phyloP scores from a whole-genome alignment of 2,888 invertebrate species.

The Patella depressa region DNA sequence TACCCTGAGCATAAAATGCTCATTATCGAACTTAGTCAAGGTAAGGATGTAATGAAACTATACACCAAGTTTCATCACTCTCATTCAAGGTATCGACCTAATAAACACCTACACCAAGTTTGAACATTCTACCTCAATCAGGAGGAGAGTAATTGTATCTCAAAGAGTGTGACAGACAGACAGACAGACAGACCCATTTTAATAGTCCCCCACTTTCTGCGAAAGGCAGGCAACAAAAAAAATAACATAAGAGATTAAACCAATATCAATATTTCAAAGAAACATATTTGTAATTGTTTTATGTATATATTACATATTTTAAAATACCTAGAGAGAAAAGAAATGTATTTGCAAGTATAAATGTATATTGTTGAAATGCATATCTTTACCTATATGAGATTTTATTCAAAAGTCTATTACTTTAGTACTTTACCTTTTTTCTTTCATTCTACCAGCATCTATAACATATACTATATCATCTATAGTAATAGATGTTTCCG shows the following conservation, averaged over 20 bases:
- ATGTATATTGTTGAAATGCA: slow-evolving; percentile 20
- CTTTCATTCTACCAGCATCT: slow-evolving; percentile 87
- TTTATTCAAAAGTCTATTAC: neutral
- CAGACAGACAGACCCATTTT: too few species aligned
- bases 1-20: too few species aligned
- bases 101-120: too few species aligned
- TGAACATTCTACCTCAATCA: too few species aligned
- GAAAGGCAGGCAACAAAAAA: too few species aligned
- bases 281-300: neutral
- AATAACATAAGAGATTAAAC: neutral
- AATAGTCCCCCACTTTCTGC: too few species aligned
- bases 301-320: neutral
- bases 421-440: slow-evolving; percentile 73
- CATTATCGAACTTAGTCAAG: too few species aligned
- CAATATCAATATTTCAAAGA: neutral
- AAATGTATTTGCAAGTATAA: neutral
- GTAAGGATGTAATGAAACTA: too few species aligned
- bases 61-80: too few species aligned
- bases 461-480: slow-evolving; percentile 94
- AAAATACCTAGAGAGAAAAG: neutral
- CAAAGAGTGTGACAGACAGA: too few species aligned
- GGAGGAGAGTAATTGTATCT: too few species aligned
- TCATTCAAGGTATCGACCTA: too few species aligned
- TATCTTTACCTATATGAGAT: neutral
- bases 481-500: slow-evolving; percentile 93